Conservation (phyloP, 2,113 vertebrate genomes). For the Nettapus auritus region DNA sequence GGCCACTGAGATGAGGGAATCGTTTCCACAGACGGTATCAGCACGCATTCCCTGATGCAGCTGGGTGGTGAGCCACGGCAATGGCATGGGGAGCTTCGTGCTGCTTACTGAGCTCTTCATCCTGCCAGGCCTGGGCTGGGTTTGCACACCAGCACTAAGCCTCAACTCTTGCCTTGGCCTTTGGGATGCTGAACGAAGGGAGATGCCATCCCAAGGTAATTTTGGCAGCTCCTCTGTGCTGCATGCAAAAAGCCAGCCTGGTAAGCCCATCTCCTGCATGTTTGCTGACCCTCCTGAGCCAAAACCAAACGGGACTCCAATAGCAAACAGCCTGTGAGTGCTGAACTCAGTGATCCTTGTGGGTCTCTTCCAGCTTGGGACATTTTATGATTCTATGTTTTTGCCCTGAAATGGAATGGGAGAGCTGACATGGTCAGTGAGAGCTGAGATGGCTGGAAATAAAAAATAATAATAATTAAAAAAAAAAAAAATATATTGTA, state of each 20-base stretch:
- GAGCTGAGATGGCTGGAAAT: neutral
- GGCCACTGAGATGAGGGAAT: slow-evolving; percentile 3
- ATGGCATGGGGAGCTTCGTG: accelerated
- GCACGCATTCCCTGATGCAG: neutral
- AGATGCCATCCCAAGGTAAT: neutral
- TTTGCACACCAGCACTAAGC: neutral
- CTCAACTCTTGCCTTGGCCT: neutral
- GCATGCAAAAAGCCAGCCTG: accelerated
- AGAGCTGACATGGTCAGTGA: neutral
- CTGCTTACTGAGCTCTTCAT: neutral
- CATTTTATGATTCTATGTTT: neutral
- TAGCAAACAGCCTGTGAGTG: neutral
- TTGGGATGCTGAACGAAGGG: neutral
- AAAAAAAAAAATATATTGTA: neutral
- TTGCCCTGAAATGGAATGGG: neutral
- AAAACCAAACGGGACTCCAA: neutral
- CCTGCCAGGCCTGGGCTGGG: accelerated
- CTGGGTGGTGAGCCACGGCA: neutral
- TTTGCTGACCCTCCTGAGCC: accelerated
- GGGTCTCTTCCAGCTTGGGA: neutral
- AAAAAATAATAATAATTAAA: neutral
- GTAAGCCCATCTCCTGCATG: accelerated
- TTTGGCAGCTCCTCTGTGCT: neutral
- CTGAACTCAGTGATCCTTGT: neutral
- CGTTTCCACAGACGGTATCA: neutral